phyloP scores from a whole-genome alignment of 2,888 invertebrate species.

The Timema podura region DNA sequence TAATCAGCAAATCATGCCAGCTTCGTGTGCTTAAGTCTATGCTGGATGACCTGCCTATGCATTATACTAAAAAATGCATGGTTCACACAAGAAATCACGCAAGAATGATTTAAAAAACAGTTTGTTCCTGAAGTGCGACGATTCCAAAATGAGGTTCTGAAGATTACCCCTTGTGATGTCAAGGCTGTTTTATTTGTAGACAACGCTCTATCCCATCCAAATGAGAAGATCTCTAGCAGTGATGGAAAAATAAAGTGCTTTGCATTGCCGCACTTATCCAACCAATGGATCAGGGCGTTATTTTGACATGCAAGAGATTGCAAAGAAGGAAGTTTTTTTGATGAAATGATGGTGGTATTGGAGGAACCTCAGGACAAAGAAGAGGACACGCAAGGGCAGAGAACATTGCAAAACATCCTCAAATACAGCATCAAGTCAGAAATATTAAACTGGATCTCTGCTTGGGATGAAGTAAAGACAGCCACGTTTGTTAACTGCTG shows the following conservation, averaged over 20 bases:
- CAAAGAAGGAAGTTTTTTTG: slow-evolving; percentile 3
- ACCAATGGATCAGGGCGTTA: not conserved
- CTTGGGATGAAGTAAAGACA: not conserved
- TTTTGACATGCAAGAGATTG: not conserved
- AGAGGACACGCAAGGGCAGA: no score
- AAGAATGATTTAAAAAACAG: not conserved
- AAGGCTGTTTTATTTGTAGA: slow-evolving; percentile 4
- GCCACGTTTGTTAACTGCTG: not conserved
- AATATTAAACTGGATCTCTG: not conserved
- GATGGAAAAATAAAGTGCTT: slow-evolving; percentile 9
- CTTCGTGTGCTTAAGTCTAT: not conserved
- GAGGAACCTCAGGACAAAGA: not conserved
- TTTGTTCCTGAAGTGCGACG: not conserved
- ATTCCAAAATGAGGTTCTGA: not conserved
- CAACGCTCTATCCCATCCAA: not conserved
- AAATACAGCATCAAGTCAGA: not conserved
- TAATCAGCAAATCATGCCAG: not conserved
- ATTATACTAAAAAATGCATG: not conserved
- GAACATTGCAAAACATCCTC: not conserved
- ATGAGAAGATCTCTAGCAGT: not conserved
- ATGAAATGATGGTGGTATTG: not conserved
- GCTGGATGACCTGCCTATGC: slow-evolving; percentile 6
- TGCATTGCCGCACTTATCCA: not conserved
- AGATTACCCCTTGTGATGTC: slow-evolving; percentile 3
- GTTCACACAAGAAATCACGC: not conserved